A percentile compares a stretch with the other conserved stretches of the same genome.
Evolutionary conservation across 2,888 invertebrate species (phyloP).

Genomic region (Sphaerophoria taeniata): DNA sequence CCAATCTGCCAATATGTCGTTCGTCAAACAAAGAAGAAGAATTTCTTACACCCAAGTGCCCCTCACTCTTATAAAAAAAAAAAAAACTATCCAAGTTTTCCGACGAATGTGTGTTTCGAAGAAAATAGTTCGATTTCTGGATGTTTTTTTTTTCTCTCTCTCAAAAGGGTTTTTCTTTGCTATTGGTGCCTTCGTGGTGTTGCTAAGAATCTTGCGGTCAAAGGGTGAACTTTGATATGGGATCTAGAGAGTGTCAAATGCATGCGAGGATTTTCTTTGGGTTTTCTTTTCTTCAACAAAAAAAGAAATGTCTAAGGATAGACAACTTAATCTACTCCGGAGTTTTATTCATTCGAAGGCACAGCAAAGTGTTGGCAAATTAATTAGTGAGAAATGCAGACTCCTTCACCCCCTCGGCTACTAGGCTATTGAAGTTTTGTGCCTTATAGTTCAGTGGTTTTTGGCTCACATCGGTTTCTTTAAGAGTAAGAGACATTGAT

Average conservation of each 20-base stretch:
- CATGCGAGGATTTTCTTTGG: constrained; percentile 41
- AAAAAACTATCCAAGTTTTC: not conserved
- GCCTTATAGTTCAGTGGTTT: not conserved
- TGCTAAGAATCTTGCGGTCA: constrained; percentile 44
- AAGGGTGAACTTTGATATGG: constrained; percentile 33
- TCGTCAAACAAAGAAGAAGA: constrained; percentile 55
- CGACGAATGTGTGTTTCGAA: constrained; percentile 2
- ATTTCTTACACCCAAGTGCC: not conserved
- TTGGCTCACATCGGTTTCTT: not conserved
- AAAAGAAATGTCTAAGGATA: constrained; percentile 38
- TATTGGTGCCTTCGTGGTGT: no score
- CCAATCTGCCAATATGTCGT: constrained; percentile 63
- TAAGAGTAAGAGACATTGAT: not conserved
- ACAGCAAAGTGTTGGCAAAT: constrained; percentile 62
- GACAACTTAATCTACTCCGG: constrained; percentile 68
- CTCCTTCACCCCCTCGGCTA: constrained; percentile 4
- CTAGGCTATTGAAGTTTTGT: constrained; percentile 27
- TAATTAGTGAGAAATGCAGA: constrained; percentile 74
- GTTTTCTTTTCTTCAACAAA: constrained; percentile 1
- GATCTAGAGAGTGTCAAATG: constrained; percentile 55
- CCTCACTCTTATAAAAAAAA: not conserved
- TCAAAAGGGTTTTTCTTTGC: not conserved
- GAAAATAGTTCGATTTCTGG: constrained; percentile 65
- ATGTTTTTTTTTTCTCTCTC: constrained; percentile 7
- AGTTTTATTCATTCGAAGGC: constrained; percentile 17